Evolutionary conservation across 2,797 vertebrate species (phyloP), one percentile per base, ranked within the genome.

Genomic region (Knipowitschia caucasica): DNA sequence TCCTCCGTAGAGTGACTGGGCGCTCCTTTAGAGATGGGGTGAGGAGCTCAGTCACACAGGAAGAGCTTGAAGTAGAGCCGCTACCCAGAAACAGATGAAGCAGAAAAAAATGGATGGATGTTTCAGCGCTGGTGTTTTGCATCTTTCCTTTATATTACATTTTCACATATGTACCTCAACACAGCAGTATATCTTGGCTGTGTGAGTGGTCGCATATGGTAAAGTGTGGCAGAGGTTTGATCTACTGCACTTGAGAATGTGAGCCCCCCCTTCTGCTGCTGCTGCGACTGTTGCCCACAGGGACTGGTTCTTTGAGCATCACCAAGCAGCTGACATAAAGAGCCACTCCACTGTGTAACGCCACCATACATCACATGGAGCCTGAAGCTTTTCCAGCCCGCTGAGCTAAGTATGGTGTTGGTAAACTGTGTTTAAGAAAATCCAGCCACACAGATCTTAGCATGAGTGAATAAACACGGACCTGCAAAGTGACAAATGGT

Each of bases 261-360:
- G 51, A 47, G 17, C 17, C 7, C 1, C 2, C n/a, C 35, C 11
- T 20, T 21, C 25, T 20, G 6, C 20, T 31, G 9, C 25, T 29
- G 8, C 39, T 7, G 11, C 27, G 53, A 7, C 39, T 46, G 45
- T 40, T 35, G 31, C 27, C 64, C 53, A 36, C 17, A 9, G 64
- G 58, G 67, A 61, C 40, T 53, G 55, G 55, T 67, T 76, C 38
- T 65, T 53, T 30, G 60, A 71, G 60, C 71, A 53, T 73, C 75
- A 65, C 58, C 55, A 55, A 54, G 55, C 65, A 53, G 57, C 65
- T 51, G 53, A 56, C 42, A 73, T 38, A 70, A 64, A 69, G 51
- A 69, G 33, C 64, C 53, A 58, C 62, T 62, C 23, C 35, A 36
- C 49, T 26, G 49, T 50, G 49, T 26, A 60, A 59, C 59, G 61